Evolutionary conservation across 2,797 vertebrate species (phyloP).

Genomic region (Pangasius macronema): DNA sequence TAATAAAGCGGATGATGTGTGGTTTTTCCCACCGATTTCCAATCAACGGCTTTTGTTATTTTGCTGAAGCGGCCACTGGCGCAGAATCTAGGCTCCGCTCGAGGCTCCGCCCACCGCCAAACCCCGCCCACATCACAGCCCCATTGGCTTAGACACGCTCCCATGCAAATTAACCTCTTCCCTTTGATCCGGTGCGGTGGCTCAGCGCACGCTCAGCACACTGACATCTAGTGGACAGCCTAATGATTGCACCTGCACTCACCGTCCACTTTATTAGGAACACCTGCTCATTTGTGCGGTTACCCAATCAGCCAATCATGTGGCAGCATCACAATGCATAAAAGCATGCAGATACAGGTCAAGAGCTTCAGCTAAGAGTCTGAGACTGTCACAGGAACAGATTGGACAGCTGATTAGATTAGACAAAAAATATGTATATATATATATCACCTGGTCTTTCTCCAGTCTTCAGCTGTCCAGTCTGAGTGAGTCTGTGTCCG

Average conservation of each 20-base stretch:
- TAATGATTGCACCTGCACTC: neutral
- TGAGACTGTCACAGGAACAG: too few species aligned
- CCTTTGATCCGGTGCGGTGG: neutral
- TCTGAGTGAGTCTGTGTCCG: too few species aligned
- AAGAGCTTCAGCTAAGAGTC: too few species aligned
- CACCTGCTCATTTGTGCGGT: neutral
- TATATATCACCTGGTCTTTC: too few species aligned
- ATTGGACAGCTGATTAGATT: too few species aligned
- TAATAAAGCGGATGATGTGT: constrained; percentile 19
- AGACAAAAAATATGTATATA: too few species aligned
- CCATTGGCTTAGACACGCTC: constrained; percentile 72
- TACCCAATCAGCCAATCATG: too few species aligned
- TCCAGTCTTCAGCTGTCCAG: too few species aligned
- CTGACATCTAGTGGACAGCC: constrained; percentile 35
- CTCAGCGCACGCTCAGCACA: neutral
- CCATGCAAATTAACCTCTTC: constrained; percentile 74
- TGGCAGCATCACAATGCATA: too few species aligned
- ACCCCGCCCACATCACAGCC: constrained; percentile 68
- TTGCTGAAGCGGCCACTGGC: constrained; percentile 68
- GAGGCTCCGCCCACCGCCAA: constrained; percentile 73
- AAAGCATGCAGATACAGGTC: too few species aligned
- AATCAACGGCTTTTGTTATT: constrained; percentile 73
- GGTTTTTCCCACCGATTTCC: constrained; percentile 44
- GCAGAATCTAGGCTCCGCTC: constrained; percentile 68
- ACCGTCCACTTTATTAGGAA: neutral